phyloP scores from a whole-genome alignment of 2,113 vertebrate species.

The Collichthys lucidus region DNA sequence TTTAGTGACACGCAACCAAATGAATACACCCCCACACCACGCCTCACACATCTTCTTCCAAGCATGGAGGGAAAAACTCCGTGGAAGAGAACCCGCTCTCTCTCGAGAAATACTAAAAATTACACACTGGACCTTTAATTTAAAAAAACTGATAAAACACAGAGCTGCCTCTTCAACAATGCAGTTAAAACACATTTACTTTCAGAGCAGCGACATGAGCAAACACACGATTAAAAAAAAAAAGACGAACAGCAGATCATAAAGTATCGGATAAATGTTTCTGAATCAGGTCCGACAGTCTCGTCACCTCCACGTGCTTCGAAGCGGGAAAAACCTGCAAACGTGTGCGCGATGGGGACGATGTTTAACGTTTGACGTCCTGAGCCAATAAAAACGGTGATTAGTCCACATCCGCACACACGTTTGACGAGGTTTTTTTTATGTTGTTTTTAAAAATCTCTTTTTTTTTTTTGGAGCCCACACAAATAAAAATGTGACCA shows the following conservation, averaged over 20 bases:
- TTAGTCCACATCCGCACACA: slow-evolving; percentile 21
- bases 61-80: no score
- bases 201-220: not conserved
- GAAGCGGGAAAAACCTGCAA: slow-evolving; percentile 50
- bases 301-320: slow-evolving; percentile 49
- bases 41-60: no score
- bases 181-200: slow-evolving; percentile 5
- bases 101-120: no score
- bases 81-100: no score
- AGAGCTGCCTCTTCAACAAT: not conserved
- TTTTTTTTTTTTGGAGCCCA: slow-evolving; percentile 26
- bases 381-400: slow-evolving; percentile 53
- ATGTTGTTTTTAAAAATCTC: no score
- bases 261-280: slow-evolving; percentile 24
- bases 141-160: not conserved
- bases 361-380: not conserved
- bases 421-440: slow-evolving; percentile 45
- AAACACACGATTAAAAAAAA: not conserved
- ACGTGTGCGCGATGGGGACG: slow-evolving; percentile 47
- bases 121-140: no score
- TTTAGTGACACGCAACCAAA: no score
- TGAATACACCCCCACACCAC: no score
- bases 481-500: slow-evolving; percentile 59
- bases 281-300: slow-evolving; percentile 66
- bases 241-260: not conserved